Evolutionary conservation across 2,797 vertebrate species (phyloP).

Genomic region (Gallinago nigripennis): DNA sequence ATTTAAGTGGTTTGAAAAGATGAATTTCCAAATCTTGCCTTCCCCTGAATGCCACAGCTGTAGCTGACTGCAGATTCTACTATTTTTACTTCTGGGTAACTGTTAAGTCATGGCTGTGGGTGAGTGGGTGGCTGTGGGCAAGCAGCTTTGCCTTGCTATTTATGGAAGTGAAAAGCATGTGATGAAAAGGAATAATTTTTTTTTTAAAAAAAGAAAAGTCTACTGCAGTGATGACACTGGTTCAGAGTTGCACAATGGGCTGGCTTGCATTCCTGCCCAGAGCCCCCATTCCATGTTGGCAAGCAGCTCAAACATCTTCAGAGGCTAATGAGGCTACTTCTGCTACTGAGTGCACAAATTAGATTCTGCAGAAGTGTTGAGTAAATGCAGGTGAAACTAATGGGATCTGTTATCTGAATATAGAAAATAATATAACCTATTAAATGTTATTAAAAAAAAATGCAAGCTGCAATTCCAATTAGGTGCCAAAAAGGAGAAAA

Average conservation of each 20-base stretch:
- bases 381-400: constrained; percentile 48
- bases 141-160: constrained; percentile 33
- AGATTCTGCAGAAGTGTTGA: constrained; percentile 35
- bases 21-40: neutral
- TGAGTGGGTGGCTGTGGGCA: neutral
- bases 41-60: neutral
- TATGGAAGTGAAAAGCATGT: constrained; percentile 43
- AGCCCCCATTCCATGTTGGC: neutral
- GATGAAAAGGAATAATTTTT: neutral
- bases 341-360: constrained; percentile 20
- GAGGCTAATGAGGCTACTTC: constrained; percentile 39
- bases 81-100: neutral
- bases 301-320: neutral
- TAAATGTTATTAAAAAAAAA: constrained; percentile 4
- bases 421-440: constrained; percentile 37
- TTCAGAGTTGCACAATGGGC: constrained; percentile 27
- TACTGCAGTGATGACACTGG: neutral
- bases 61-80: neutral
- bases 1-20: neutral
- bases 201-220: neutral
- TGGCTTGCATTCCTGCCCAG: neutral
- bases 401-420: constrained; percentile 36
- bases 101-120: neutral
- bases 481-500: constrained; percentile 1
- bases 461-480: neutral